These are phyloP conservation scores for Osmerus eperlanus DNA, from an alignment of 2,113 vertebrate genomes.

Conservation along the genomic window DNA sequence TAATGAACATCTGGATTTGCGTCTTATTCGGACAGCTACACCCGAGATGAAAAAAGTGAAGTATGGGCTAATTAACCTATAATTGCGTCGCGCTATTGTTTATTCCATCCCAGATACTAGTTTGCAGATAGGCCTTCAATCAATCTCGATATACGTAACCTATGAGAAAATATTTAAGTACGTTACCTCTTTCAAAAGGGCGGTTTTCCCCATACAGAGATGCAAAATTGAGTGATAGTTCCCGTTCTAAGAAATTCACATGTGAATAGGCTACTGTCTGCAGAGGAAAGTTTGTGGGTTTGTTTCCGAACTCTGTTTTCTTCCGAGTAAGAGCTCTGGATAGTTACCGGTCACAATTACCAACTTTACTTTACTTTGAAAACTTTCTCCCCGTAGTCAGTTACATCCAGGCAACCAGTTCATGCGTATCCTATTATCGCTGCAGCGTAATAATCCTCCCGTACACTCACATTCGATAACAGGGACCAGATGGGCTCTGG, in stretches of 20 bases:
- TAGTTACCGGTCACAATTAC: neutral
- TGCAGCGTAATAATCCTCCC: constrained; percentile 22
- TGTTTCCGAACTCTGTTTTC: neutral
- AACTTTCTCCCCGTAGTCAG: constrained; percentile 41
- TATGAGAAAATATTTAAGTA: neutral
- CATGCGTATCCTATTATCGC: constrained; percentile 42
- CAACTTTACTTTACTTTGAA: constrained; percentile 25
- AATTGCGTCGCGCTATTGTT: too few species aligned
- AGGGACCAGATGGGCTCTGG: constrained; percentile 31
- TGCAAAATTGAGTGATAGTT: constrained; percentile 6
- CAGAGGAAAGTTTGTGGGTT: neutral
- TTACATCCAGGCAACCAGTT: constrained; percentile 24
- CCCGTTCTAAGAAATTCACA: neutral
- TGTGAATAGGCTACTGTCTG: neutral
- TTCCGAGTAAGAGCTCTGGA: neutral
- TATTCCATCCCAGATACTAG: too few species aligned
- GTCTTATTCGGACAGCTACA: neutral
- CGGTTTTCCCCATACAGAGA: constrained; percentile 17
- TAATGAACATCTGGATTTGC: constrained; percentile 15
- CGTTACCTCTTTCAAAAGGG: constrained; percentile 24
- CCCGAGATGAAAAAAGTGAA: neutral
- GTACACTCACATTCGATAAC: constrained; percentile 10
- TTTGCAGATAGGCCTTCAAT: too few species aligned
- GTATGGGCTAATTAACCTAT: neutral
- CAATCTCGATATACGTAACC: too few species aligned